Percentiles rank a stretch among this genome's conserved stretches.
Evolutionary conservation across 2,888 invertebrate species (phyloP).

Genomic region (Platynereis dumerilii): DNA sequence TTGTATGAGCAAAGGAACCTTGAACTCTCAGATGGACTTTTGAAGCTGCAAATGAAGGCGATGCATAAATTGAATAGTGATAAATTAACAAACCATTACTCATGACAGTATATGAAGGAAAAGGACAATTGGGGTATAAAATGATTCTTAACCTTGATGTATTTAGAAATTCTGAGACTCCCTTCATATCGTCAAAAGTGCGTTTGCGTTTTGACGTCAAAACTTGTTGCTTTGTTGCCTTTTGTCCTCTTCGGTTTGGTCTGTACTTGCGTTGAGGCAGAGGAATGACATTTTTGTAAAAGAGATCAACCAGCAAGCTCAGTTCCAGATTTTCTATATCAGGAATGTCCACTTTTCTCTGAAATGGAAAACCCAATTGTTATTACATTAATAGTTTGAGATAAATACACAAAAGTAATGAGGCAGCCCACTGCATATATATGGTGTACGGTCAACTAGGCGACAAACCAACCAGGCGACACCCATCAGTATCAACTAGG

Average conservation of each 20-base stretch:
- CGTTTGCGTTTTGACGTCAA: slow-evolving; percentile 44
- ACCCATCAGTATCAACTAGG: too few species aligned
- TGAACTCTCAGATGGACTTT: neutral
- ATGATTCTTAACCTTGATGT: too few species aligned
- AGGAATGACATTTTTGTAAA: slow-evolving; percentile 51
- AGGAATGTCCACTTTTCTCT: slow-evolving; percentile 8
- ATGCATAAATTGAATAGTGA: too few species aligned
- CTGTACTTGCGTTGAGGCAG: slow-evolving; percentile 56
- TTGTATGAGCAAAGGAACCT: slow-evolving; percentile 1
- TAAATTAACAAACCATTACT: too few species aligned
- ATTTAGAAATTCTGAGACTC: too few species aligned
- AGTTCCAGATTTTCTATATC: slow-evolving; percentile 33
- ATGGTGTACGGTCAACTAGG: too few species aligned
- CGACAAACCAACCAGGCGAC: too few species aligned
- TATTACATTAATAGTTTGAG: neutral
- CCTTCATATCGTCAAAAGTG: slow-evolving; percentile 11
- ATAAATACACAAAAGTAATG: neutral
- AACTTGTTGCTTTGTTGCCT: slow-evolving; percentile 51
- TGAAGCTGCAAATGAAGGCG: too few species aligned
- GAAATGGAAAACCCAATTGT: neutral
- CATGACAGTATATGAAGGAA: too few species aligned
- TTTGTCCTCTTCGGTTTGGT: slow-evolving; percentile 46
- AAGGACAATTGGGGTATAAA: too few species aligned
- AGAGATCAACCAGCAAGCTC: slow-evolving; percentile 49
- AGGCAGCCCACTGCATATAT: too few species aligned